Base-by-base conservation (phyloP, 2,797 vertebrate species). In the Okamejei kenojei region DNA sequence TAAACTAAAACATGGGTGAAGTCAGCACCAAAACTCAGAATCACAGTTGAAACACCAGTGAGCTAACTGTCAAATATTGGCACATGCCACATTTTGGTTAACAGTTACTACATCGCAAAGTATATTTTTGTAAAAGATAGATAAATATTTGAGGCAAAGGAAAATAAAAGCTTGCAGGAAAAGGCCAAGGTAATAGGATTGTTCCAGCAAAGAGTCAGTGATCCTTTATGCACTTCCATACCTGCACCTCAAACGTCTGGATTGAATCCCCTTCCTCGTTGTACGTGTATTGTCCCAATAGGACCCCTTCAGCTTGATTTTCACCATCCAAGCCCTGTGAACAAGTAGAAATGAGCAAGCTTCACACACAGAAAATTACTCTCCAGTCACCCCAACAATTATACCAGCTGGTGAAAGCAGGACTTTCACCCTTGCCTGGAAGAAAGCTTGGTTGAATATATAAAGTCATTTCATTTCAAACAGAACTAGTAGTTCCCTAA, bases 171-270 rank as follows among this genome's bases (percentile, higher is more conserved):
- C n/a, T n/a, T n/a, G n/a, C n/a, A n/a, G n/a, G n/a, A n/a, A n/a
- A n/a, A n/a, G n/a, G n/a, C n/a, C n/a, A n/a, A n/a, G n/a, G n/a
- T n/a, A n/a, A n/a, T n/a, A n/a, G n/a, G n/a, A n/a, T n/a, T n/a
- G n/a, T 86, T 84, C 54, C n/a, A 58, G 26, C 29, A 63, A 19
- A 86, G 58, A 86, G 13, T 29, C 61, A n/a, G n/a, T 86, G 58
- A 38, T 26, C 29, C 6, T 86, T 65, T 86, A 13, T 17, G 77
- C 19, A 65, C 29, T 19, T 88, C 29, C n/a, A 65, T 94, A 99
- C 99, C 94, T 96, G 94, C 7, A 99, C 95, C 73, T 95, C 93
- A 94, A 99, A 99, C 0, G 97, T 99, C 95, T 99, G 99, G 17
- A 98, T 97, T 5, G 99, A 95, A 26, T 97, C 96, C 0, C 97